Percentiles rank a stretch among this genome's conserved stretches.
Evolutionary conservation across 2,113 vertebrate species (phyloP).

Genomic region (Podarcis raffonei): DNA sequence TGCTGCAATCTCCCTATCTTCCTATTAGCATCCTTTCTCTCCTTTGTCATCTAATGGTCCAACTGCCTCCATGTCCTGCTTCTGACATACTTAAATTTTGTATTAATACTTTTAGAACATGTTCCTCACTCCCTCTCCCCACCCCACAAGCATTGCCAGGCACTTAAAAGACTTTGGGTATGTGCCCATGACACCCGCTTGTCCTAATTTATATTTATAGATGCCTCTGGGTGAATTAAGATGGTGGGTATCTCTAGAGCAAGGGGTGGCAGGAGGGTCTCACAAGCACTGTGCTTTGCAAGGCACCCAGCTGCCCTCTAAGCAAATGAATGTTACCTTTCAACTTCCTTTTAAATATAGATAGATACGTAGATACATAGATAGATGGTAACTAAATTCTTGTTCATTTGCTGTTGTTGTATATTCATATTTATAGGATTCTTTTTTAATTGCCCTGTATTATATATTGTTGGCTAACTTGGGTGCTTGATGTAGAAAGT

Average conservation of each 20-base stretch:
- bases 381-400: not conserved
- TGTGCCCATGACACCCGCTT: no score
- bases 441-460: not conserved
- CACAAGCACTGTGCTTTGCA: no score
- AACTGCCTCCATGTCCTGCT: not conserved
- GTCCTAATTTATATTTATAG: no score
- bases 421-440: not conserved
- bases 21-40: not conserved
- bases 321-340: not conserved
- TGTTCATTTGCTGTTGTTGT: not conserved
- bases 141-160: no score
- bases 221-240: no score
- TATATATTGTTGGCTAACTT: not conserved
- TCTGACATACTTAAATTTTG: not conserved
- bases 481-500: not conserved
- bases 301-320: no score
- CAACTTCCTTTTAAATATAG: not conserved
- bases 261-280: no score
- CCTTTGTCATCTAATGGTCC: not conserved
- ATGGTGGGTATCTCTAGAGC: no score
- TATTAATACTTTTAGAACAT: not conserved
- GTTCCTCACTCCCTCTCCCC: not conserved
- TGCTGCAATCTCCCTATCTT: not conserved
- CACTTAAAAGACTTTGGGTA: no score
- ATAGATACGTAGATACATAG: no score